Base-by-base conservation (phyloP, 37 sponge, comb jelly and placozoan genomes). In the Cladorhizidae sp. region DNA sequence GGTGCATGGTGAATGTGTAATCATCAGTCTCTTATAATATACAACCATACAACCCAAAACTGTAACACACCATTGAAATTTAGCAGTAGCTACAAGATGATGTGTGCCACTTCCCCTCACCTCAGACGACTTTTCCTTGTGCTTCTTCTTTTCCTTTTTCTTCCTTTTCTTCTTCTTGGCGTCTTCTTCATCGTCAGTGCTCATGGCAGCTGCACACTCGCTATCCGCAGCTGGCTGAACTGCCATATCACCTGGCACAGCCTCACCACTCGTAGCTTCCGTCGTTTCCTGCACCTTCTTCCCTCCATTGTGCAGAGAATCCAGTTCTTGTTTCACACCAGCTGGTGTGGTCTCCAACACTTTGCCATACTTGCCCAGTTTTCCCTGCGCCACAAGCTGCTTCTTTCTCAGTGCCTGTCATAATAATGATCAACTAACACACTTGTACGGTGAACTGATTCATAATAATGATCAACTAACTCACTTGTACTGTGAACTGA, bases 301-400 rank as follows among this genome's bases (percentile, higher is more conserved):
- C 57, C 36, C 31, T 49, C 74, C 64, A 5, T 14, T 18, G 20
- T 17, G 82, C 86, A 68, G 76, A 55, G 49, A 25, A 1, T 70
- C 61, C 80, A 85, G 89, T 54, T 89, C 83, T 55, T 92, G 59
- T 52, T 72, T 84, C 75, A 92, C 83, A 37, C 85, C 88, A 31
- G 57, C 85, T 1, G 95, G 88, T 0, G 97, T 94, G 23, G 65
- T 71, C 29, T 94, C 93, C 59, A 89, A 82, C 12, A 92, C 76
- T 49, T 86, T 87, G 43, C 98, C 98, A 88, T 87, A 90, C 63
- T 97, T 97, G 43, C 94, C 95, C 74, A 97, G 83, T 61, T 93
- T 92, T 1, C 98, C 98, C 9, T 72, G 91, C 14, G 90, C 91
- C 3, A 93, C 85, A 20, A 97, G 77, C 63, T 95, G 81, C 91